These are phyloP conservation scores for Zygaena filipendulae DNA, from an alignment of 2,888 invertebrate genomes.

Conservation along the genomic window DNA sequence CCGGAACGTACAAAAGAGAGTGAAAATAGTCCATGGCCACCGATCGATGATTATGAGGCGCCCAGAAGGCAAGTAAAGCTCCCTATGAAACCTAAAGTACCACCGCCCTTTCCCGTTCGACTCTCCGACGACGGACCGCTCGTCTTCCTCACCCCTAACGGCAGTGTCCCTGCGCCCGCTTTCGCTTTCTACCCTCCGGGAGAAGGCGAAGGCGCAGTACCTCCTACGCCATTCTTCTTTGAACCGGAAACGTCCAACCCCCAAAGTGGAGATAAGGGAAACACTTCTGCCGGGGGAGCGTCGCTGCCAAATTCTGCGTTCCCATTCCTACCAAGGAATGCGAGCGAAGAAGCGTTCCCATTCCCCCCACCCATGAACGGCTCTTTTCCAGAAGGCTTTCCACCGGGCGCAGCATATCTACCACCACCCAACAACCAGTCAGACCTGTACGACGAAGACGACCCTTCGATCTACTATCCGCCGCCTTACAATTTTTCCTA, in stretches of 20 bases:
- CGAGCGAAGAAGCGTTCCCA: slow-evolving; percentile 65
- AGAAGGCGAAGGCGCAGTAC: slow-evolving; percentile 65
- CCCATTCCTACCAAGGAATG: slow-evolving; percentile 71
- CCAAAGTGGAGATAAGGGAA: slow-evolving; percentile 71
- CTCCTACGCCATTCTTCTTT: slow-evolving; percentile 69
- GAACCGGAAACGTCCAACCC: slow-evolving; percentile 66
- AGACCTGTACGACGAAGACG: slow-evolving; percentile 88
- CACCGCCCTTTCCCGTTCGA: slow-evolving; percentile 94
- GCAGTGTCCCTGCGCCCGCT: slow-evolving; percentile 76
- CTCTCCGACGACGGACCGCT: slow-evolving; percentile 87
- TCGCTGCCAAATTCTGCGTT: slow-evolving; percentile 71
- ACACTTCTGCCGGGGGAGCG: slow-evolving; percentile 74
- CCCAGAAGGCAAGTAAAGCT: slow-evolving; percentile 87
- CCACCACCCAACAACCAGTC: slow-evolving; percentile 79
- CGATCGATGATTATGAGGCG: slow-evolving; percentile 87
- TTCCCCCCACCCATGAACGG: slow-evolving; percentile 68
- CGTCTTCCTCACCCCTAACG: slow-evolving; percentile 86
- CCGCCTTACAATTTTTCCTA: slow-evolving; percentile 91
- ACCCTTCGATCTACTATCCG: slow-evolving; percentile 91
- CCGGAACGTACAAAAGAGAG: slow-evolving; percentile 63
- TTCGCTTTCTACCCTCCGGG: slow-evolving; percentile 75
- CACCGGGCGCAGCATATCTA: slow-evolving; percentile 68
- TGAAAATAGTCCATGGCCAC: slow-evolving; percentile 73
- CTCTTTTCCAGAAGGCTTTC: slow-evolving; percentile 66
- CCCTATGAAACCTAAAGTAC: slow-evolving; percentile 83